A percentile compares a stretch with the other conserved stretches of the same genome.
Conservation (phyloP, 1,140 invertebrate genomes). For the Chlorops oryzae region DNA sequence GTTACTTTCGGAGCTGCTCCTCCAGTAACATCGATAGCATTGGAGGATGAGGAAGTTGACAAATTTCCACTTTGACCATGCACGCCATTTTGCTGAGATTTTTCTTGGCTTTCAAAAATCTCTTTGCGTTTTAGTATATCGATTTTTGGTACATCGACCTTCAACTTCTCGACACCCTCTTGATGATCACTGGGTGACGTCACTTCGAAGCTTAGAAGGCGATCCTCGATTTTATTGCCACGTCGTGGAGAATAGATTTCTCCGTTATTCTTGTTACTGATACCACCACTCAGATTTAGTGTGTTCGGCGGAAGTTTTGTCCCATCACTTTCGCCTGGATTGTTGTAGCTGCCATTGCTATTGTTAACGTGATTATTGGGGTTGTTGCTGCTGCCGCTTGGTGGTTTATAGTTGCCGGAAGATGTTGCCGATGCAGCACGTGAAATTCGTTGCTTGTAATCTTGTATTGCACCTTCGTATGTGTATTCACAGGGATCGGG, state of each 20-base stretch:
- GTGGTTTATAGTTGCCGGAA: constrained; percentile 2
- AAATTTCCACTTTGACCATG: too few relatives aligned
- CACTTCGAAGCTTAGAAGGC: constrained; percentile 42
- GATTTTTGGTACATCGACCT: constrained; percentile 65
- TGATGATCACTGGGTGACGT: constrained; percentile 45
- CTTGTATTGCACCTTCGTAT: constrained; percentile 78
- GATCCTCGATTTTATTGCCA: constrained; percentile 44
- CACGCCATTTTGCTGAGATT: too few relatives aligned
- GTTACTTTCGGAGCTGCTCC: constrained; percentile 27
- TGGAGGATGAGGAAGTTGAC: too few relatives aligned
- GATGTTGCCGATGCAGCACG: constrained; percentile 44
- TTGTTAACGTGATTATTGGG: constrained; percentile 21
- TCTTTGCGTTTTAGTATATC: constrained; percentile 75
- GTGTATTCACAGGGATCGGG: constrained; percentile 62
- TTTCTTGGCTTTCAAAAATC: constrained; percentile 61
- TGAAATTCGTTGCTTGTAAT: constrained; percentile 68
- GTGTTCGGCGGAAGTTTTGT: constrained; percentile 8
- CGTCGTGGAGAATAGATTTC: constrained; percentile 33
- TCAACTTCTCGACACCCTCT: constrained; percentile 45
- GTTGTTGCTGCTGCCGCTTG: constrained; percentile 20
- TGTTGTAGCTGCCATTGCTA: constrained; percentile 2
- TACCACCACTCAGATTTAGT: constrained; percentile 9
- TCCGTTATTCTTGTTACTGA: too few relatives aligned
- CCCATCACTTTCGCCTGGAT: constrained; percentile 23
- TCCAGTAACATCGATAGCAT: constrained; percentile 34